Conservation (phyloP, 1,140 invertebrate species). For the Drosophila tsacasi region DNA sequence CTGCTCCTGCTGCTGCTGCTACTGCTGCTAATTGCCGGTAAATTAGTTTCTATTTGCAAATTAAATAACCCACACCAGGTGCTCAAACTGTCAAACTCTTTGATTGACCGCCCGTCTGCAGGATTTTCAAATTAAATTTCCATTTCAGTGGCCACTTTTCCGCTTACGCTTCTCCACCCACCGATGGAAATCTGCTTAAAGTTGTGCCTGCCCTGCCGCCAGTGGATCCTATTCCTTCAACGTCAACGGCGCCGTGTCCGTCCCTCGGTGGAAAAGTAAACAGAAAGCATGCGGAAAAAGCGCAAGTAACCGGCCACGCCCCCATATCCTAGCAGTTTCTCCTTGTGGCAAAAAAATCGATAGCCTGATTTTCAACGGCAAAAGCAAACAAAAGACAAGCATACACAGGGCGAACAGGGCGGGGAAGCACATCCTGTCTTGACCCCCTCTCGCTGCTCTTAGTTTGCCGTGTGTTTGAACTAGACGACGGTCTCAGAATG, state of each 20-base stretch:
- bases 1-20: constrained; percentile 15
- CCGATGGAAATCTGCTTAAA: constrained; percentile 42
- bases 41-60: constrained; percentile 58
- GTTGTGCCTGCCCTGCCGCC: constrained; percentile 7
- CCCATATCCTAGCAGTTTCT: background rate
- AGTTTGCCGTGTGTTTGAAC: constrained; percentile 28
- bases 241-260: constrained; percentile 6
- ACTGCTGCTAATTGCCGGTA: constrained; percentile 48
- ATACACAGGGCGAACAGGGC: constrained; percentile 7
- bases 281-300: constrained; percentile 45
- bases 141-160: constrained; percentile 43
- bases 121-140: constrained; percentile 52
- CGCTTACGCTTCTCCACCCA: background rate
- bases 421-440: constrained; percentile 15
- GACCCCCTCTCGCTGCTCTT: constrained; percentile 2
- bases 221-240: constrained; percentile 5
- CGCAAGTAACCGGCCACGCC: constrained; percentile 50
- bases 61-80: constrained; percentile 48
- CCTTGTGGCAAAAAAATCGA: constrained; percentile 45
- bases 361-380: constrained; percentile 62
- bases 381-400: constrained; percentile 57
- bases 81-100: constrained; percentile 48
- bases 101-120: constrained; percentile 47
- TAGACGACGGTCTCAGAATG: constrained; percentile 47
- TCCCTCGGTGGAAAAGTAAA: constrained; percentile 29